Evolutionary conservation across 1,140 invertebrate genomes (phyloP).

Genomic region (Neodiprion pinetum): DNA sequence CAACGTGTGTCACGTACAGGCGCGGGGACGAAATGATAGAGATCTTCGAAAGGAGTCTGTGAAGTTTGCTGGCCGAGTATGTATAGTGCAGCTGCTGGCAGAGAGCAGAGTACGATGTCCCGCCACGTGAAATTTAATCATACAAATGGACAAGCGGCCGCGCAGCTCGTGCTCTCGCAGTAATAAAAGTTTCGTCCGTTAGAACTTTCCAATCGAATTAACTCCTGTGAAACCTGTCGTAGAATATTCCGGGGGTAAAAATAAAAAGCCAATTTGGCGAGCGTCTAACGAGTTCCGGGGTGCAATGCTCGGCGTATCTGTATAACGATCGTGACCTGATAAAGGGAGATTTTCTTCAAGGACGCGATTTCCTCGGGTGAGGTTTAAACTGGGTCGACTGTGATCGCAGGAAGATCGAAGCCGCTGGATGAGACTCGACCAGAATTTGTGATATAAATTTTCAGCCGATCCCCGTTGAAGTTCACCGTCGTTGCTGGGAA

Average conservation of each 20-base stretch:
- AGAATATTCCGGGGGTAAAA: too few species aligned
- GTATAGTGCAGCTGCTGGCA: neutral
- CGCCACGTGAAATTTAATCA: slow-evolving; percentile 47
- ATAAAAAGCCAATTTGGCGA: neutral
- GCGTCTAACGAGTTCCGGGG: neutral
- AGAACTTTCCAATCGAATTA: slow-evolving; percentile 42
- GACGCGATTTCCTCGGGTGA: neutral
- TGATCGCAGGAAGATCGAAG: neutral
- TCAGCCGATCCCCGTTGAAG: neutral
- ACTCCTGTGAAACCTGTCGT: slow-evolving; percentile 10
- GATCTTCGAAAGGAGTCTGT: slow-evolving; percentile 33
- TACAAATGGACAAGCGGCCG: slow-evolving; percentile 43
- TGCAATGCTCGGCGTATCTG: neutral
- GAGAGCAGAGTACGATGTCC: slow-evolving; percentile 9
- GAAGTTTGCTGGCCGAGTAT: slow-evolving; percentile 32
- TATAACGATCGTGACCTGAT: too few species aligned
- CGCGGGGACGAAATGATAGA: neutral
- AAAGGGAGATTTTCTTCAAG: neutral
- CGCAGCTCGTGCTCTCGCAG: slow-evolving; percentile 15
- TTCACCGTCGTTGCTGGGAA: neutral
- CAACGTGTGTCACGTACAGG: neutral
- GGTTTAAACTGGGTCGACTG: neutral
- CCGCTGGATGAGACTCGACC: neutral
- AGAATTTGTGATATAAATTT: neutral
- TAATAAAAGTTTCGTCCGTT: slow-evolving; percentile 40